Evolutionary conservation across 2,888 invertebrate genomes (phyloP), one percentile per base, ranked within the genome.

Genomic region (Seira ritae): DNA sequence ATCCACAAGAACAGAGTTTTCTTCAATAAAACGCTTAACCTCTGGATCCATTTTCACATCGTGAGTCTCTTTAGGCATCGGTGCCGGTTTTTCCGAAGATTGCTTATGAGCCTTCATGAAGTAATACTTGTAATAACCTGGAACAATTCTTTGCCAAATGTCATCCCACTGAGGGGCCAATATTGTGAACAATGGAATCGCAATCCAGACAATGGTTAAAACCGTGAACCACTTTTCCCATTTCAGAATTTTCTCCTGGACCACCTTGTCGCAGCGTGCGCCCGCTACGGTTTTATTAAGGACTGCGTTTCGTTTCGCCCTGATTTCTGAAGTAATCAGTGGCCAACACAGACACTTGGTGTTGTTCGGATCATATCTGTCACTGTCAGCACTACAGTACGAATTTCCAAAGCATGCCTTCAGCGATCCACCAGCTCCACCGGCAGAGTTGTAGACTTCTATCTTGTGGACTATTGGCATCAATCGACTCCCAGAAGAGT

Each of bases 121-220:
- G 31, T 10, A 42, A 22, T 65, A 42, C 31, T 8, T 73, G 37
- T 68, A 68, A n/a, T 65, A 73, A 19, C 19, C 65, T 4, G 73
- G 73, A 12, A 73, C 17, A 19, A 19, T 65, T 17, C 65, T 8
- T 15, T 19, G 55, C 50, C 17, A 65, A 4, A 65, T n/a, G 42
- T 73, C 73, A 20, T 73, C 73, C 73, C 66, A 73, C 19, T 73
- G 73, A 1, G 73, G 73, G 15, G 65, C 42, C 12, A 73, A 20
- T n/a, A 73, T 22, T 19, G 37, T 10, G 4, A 73, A 24, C 0
- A 73, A 66, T 6, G 65, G 65, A 19, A 37, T 65, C 8, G 65
- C 37, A 0, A 73, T 65, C n/a, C n/a, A 37, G 2, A 73, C 15
- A 8, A 73, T 73, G 65, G 65, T 42, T 24, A 73, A 3, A 4